These are phyloP conservation scores for Laticauda colubrina DNA, from an alignment of 2,113 vertebrate species.

Conservation along the genomic window DNA sequence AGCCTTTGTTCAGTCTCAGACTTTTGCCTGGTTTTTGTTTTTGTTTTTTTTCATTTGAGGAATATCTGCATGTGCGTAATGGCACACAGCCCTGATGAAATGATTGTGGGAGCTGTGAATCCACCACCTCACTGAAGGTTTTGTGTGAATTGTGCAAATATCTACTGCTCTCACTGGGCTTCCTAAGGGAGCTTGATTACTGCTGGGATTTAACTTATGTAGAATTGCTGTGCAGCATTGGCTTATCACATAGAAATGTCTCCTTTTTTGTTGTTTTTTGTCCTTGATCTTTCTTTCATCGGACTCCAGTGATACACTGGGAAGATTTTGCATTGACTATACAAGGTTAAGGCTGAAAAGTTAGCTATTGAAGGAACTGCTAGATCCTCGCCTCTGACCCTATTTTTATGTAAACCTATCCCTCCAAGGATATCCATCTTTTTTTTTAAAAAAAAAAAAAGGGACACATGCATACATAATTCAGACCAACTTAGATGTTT, in stretches of 20 bases:
- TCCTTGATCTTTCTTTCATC: not conserved
- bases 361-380: not conserved
- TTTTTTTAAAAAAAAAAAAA: constrained; percentile 25
- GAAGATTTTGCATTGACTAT: not conserved
- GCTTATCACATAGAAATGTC: not conserved
- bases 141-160: not conserved
- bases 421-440: constrained; percentile 15
- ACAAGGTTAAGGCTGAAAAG: constrained; percentile 1
- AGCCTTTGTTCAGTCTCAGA: not conserved
- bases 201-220: accelerated
- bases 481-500: not conserved
- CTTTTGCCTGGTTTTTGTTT: not conserved
- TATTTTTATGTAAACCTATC: not conserved
- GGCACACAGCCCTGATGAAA: not conserved
- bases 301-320: not conserved
- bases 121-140: accelerated
- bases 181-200: not conserved
- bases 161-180: accelerated
- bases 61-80: not conserved
- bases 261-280: not conserved
- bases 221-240: not conserved
- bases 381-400: not conserved
- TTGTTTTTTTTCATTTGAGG: not conserved
- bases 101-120: not conserved
- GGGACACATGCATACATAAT: accelerated